Percentiles rank a stretch among this genome's conserved stretches.
These are phyloP conservation scores for Pachymerium ferrugineum DNA, from an alignment of 2,888 invertebrate species.

Conservation along the genomic window DNA sequence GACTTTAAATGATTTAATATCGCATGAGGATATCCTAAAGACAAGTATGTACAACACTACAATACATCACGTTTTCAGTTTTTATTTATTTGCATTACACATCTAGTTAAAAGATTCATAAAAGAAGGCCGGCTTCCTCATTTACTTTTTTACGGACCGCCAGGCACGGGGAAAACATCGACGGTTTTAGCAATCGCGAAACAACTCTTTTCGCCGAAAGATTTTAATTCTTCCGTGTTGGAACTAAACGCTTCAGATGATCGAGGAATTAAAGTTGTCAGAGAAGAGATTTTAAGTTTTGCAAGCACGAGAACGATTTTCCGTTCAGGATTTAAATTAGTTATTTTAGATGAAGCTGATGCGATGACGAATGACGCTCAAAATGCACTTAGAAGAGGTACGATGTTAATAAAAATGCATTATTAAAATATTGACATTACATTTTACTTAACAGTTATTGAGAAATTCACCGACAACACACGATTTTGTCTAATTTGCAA, in stretches of 20 bases:
- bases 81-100: background rate
- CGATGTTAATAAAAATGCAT: background rate
- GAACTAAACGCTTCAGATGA: constrained; percentile 97
- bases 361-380: constrained; percentile 99
- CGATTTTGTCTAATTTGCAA: constrained; percentile 99
- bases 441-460: constrained; percentile 69
- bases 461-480: constrained; percentile 98
- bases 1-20: constrained; percentile 84
- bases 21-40: constrained; percentile 92
- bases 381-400: constrained; percentile 90
- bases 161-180: constrained; percentile 97
- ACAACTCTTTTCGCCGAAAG: constrained; percentile 79
- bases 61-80: background rate
- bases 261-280: constrained; percentile 89
- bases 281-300: constrained; percentile 90
- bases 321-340: constrained; percentile 79
- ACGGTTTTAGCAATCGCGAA: constrained; percentile 94
- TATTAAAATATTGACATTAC: too few species aligned
- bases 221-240: constrained; percentile 87
- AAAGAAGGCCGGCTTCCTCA: constrained; percentile 89
- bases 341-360: constrained; percentile 97
- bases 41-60: constrained; percentile 55
- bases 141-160: constrained; percentile 94
- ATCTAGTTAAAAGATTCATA: constrained; percentile 78
- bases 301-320: constrained; percentile 94